Conservation (phyloP, 37 sponge, comb jelly and placozoan species). For the Ephydatia muelleri region DNA sequence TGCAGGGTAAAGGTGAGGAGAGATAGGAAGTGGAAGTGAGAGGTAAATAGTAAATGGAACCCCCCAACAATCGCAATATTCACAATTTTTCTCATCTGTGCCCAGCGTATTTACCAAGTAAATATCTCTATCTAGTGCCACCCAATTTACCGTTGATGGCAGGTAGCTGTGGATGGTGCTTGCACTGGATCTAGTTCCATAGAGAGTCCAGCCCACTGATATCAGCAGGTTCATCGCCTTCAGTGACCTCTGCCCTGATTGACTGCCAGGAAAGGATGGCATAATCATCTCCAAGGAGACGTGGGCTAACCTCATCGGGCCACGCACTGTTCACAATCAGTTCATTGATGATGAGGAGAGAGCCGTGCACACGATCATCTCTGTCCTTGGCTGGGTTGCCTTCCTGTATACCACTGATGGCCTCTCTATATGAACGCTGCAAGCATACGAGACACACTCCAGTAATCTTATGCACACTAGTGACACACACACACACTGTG, state of each 20-base stretch:
- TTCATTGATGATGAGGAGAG: constrained; percentile 84
- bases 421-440: constrained; percentile 76
- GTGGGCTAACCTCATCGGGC: constrained; percentile 49
- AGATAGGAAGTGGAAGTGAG: too few species aligned
- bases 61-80: too few species aligned
- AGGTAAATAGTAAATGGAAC: too few species aligned
- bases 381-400: constrained; percentile 10
- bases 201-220: constrained; percentile 41
- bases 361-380: constrained; percentile 85
- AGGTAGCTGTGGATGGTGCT: constrained; percentile 12
- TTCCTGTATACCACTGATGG: constrained; percentile 63
- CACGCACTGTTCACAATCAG: constrained; percentile 76
- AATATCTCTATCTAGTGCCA: neutral
- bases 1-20: neutral
- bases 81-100: too few species aligned
- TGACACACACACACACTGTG: neutral
- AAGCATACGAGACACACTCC: neutral
- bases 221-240: constrained; percentile 44
- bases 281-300: neutral
- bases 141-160: neutral
- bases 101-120: too few species aligned
- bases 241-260: constrained; percentile 47
- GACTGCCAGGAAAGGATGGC: constrained; percentile 7
- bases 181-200: constrained; percentile 42
- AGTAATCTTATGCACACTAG: neutral